Evolutionary conservation across 2,888 invertebrate species (phyloP).

Genomic region (Latrodectus hesperus): DNA sequence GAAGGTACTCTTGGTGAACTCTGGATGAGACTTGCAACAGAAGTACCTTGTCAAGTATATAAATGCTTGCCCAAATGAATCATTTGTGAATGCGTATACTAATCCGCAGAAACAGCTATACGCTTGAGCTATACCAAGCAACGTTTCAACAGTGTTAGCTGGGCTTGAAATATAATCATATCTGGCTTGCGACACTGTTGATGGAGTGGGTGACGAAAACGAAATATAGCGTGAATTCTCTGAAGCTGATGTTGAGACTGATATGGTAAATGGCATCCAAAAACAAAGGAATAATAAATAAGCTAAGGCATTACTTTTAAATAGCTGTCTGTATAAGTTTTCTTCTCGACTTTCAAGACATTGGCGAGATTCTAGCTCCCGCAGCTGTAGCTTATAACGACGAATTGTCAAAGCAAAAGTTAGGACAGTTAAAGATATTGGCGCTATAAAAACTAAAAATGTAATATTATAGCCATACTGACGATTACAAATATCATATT

Average conservation of each 20-base stretch:
- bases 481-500: slow-evolving; percentile 58
- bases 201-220: background rate
- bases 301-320: slow-evolving; percentile 69
- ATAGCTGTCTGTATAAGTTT: slow-evolving; percentile 66
- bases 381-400: slow-evolving; percentile 55
- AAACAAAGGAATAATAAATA: slow-evolving; percentile 68
- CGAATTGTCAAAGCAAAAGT: slow-evolving; percentile 59
- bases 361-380: slow-evolving; percentile 56
- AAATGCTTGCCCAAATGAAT: slow-evolving; percentile 69
- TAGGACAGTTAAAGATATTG: slow-evolving; percentile 50
- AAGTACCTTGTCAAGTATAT: slow-evolving; percentile 69
- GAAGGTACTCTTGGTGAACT: slow-evolving; percentile 69
- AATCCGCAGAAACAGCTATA: slow-evolving; percentile 69
- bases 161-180: slow-evolving; percentile 21
- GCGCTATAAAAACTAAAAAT: slow-evolving; percentile 63
- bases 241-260: slow-evolving; percentile 50
- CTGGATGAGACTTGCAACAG: slow-evolving; percentile 70
- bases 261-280: slow-evolving; percentile 69
- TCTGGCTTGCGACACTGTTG: slow-evolving; percentile 7
- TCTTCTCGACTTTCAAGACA: slow-evolving; percentile 69
- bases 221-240: background rate
- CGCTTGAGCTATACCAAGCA: slow-evolving; percentile 66
- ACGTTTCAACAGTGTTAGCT: slow-evolving; percentile 54
- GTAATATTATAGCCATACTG: slow-evolving; percentile 62
- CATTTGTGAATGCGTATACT: slow-evolving; percentile 68